A percentile compares a stretch with the other conserved stretches of the same genome.
phyloP scores from a whole-genome alignment of 2,888 invertebrate genomes.

The Adela reaumurella region DNA sequence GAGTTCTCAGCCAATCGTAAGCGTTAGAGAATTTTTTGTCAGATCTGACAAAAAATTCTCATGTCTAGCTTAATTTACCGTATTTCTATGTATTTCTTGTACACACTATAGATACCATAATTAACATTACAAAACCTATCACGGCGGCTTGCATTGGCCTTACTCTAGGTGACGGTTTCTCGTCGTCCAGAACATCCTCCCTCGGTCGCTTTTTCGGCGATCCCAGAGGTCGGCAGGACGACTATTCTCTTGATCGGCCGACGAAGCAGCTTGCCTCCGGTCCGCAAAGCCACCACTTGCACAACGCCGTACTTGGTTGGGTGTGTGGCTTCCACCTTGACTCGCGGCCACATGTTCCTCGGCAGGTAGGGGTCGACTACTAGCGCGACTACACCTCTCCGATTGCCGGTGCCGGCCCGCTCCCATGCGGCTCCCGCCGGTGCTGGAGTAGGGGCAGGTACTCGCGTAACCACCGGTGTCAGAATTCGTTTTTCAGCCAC shows the following conservation, averaged over 20 bases:
- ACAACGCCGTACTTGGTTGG: constrained; percentile 8
- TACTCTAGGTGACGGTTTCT: background rate
- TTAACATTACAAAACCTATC: too few relatives aligned
- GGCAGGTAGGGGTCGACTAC: constrained; percentile 7
- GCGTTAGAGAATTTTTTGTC: too few relatives aligned
- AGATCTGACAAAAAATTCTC: too few relatives aligned
- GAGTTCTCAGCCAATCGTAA: too few relatives aligned
- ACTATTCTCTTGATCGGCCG: constrained; percentile 3
- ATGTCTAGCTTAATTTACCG: too few relatives aligned
- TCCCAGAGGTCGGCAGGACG: background rate
- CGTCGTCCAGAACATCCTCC: background rate
- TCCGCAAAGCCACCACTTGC: constrained; percentile 6
- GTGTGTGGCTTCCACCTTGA: constrained; percentile 1
- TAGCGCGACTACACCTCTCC: constrained; percentile 7
- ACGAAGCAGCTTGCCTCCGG: constrained; percentile 3
- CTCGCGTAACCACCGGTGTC: constrained; percentile 7
- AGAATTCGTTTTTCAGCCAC: constrained; percentile 7
- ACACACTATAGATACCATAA: too few relatives aligned
- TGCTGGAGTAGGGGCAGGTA: constrained; percentile 5
- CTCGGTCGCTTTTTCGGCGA: background rate
- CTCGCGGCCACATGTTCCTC: constrained; percentile 8
- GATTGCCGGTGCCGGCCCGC: background rate
- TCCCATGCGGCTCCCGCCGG: constrained; percentile 1
- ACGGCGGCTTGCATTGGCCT: too few relatives aligned
- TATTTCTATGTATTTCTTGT: too few relatives aligned